Evolutionary conservation across 2,797 vertebrate genomes (phyloP).

Genomic region (Lutjanus campechanus): DNA sequence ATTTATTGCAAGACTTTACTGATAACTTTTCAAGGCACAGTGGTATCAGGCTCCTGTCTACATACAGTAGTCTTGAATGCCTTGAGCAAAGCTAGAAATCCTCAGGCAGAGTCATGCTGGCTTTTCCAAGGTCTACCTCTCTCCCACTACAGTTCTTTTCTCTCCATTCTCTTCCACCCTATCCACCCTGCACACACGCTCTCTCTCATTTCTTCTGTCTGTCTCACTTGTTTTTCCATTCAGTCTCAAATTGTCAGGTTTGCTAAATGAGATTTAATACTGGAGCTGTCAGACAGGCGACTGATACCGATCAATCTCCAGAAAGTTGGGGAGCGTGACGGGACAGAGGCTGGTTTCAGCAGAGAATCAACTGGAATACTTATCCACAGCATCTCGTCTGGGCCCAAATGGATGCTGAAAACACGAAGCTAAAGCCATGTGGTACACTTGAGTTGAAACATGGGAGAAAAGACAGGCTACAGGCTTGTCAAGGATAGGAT

Average conservation of each 20-base stretch:
- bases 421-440: conserved; percentile 12
- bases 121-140: background rate
- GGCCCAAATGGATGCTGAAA: conserved; percentile 32
- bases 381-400: conserved; percentile 34
- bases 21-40: background rate
- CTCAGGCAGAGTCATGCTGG: background rate
- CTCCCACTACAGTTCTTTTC: background rate
- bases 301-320: conserved; percentile 73
- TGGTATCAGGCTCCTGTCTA: background rate
- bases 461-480: background rate
- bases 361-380: conserved; percentile 40
- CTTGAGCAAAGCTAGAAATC: conserved; percentile 18
- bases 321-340: conserved; percentile 34
- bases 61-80: conserved; percentile 14
- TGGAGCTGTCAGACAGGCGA: conserved; percentile 59
- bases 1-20: background rate
- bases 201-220: conserved; percentile 4
- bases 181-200: background rate
- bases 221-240: conserved; percentile 53
- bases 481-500: background rate
- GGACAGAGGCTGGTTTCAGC: conserved; percentile 42
- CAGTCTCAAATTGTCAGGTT: conserved; percentile 63
- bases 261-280: conserved; percentile 73
- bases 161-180: background rate
- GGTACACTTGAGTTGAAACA: conserved; percentile 14